phyloP scores from a whole-genome alignment of 2,113 vertebrate genomes.

The Paraplagusia blochii region DNA sequence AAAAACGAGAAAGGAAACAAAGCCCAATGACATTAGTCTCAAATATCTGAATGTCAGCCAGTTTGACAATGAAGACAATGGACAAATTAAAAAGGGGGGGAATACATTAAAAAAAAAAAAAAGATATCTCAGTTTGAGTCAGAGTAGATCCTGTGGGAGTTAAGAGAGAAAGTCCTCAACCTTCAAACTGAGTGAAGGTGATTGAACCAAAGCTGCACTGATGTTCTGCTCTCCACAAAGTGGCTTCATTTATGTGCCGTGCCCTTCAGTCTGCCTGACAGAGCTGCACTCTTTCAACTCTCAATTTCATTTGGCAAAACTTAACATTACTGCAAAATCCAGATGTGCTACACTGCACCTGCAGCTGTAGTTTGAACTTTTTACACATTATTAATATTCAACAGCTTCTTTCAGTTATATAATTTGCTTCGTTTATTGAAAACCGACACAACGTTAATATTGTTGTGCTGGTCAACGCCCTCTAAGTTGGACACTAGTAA shows the following conservation, averaged over 20 bases:
- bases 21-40: constrained; percentile 15
- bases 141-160: constrained; percentile 22
- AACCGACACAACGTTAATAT: no score
- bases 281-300: constrained; percentile 13
- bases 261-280: constrained; percentile 10
- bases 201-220: constrained; percentile 25
- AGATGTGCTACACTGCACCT: background rate
- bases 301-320: constrained; percentile 15
- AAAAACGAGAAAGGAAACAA: constrained; percentile 16
- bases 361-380: background rate
- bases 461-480: no score
- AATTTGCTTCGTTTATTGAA: no score
- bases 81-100: constrained; percentile 61
- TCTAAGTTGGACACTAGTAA: no score
- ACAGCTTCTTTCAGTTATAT: no score
- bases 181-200: constrained; percentile 24
- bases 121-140: constrained; percentile 10
- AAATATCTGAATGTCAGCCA: constrained; percentile 33
- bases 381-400: no score
- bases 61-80: constrained; percentile 50
- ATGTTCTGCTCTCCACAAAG: constrained; percentile 20
- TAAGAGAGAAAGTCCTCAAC: background rate
- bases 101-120: constrained; percentile 53
- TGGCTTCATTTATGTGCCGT: constrained; percentile 15
- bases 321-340: constrained; percentile 1